Conservation (phyloP, 2,113 vertebrate species). For the Trematocara variabile region DNA sequence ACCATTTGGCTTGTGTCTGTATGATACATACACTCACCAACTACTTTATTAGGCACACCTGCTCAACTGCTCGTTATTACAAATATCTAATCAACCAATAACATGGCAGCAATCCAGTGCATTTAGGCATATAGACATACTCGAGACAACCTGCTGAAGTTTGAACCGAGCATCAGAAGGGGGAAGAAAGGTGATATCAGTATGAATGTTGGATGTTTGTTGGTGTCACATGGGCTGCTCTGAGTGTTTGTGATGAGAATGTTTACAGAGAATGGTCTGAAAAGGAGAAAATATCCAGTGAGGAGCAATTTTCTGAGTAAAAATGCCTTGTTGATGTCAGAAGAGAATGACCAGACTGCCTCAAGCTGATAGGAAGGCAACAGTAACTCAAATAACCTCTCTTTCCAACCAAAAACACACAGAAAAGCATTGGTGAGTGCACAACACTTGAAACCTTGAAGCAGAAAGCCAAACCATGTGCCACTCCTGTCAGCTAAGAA, state of each 20-base stretch:
- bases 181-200: background rate
- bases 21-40: background rate
- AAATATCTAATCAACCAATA: background rate
- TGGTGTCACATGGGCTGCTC: background rate
- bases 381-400: background rate
- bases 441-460: background rate
- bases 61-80: background rate
- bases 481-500: background rate
- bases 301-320: background rate
- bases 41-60: background rate
- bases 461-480: background rate
- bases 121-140: background rate
- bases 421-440: background rate
- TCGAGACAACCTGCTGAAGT: background rate
- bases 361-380: background rate
- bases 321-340: background rate
- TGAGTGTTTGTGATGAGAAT: background rate
- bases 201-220: background rate
- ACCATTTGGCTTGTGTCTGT: background rate
- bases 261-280: background rate
- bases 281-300: background rate
- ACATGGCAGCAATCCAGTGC: background rate
- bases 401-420: background rate
- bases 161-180: background rate
- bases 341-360: background rate